These are phyloP conservation scores for Pandemis heparana DNA, from an alignment of 2,888 invertebrate species.

Conservation along the genomic window DNA sequence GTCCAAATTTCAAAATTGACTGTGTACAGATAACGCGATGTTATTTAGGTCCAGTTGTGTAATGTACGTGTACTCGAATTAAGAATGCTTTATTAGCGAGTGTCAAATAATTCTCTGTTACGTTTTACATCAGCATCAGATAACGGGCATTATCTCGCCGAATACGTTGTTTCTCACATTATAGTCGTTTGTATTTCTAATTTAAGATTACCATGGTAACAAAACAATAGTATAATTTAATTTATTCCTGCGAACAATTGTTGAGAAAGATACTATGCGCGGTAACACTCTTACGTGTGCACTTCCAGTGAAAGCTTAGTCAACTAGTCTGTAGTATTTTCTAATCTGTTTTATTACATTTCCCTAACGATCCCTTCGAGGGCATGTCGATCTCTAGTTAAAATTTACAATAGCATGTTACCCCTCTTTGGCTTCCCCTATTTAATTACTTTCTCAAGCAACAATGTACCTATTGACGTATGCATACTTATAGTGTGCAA, in stretches of 20 bases:
- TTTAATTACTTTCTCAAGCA: conserved; percentile 15
- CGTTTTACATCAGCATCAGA: conserved; percentile 31
- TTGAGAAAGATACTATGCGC: conserved; percentile 51
- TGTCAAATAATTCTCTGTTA: conserved; percentile 34
- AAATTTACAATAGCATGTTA: conserved; percentile 8
- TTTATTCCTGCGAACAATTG: conserved; percentile 49
- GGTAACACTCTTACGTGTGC: conserved; percentile 48
- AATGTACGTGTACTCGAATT: conserved; percentile 21
- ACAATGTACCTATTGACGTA: not conserved
- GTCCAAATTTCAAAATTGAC: conserved; percentile 28
- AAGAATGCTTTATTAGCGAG: conserved; percentile 26
- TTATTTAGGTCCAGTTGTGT: conserved; percentile 19
- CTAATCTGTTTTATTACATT: conserved; percentile 21
- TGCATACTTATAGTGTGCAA: not conserved
- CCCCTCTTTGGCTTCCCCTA: conserved; percentile 18
- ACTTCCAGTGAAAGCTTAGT: conserved; percentile 37
- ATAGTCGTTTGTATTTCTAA: conserved; percentile 35
- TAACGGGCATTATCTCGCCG: conserved; percentile 28
- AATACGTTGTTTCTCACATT: conserved; percentile 40
- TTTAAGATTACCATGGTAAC: conserved; percentile 45
- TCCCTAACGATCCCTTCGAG: conserved; percentile 20
- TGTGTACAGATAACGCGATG: not conserved
- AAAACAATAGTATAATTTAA: conserved; percentile 54
- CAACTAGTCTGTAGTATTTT: conserved; percentile 26
- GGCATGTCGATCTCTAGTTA: conserved; percentile 9